Conservation (phyloP, 2,797 vertebrate genomes). For the Glyptemys insculpta region DNA sequence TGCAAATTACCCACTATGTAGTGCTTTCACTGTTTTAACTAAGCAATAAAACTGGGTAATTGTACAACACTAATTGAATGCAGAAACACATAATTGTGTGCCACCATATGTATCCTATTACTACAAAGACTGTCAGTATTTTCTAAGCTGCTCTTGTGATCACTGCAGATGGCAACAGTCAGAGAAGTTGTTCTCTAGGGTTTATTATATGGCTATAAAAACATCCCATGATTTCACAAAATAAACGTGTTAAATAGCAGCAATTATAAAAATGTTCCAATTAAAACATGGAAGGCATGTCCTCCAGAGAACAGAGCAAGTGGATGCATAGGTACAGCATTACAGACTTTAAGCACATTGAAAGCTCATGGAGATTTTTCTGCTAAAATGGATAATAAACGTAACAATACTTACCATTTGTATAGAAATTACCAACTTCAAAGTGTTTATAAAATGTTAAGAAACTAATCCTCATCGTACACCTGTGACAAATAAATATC, state of each 20-base stretch:
- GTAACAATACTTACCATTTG: neutral
- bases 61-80: constrained; percentile 86
- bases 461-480: neutral
- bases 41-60: constrained; percentile 86
- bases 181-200: constrained; percentile 82
- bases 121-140: constrained; percentile 81
- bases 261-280: constrained; percentile 81
- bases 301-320: constrained; percentile 28
- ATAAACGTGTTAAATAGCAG: constrained; percentile 81
- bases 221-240: constrained; percentile 81
- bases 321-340: constrained; percentile 23
- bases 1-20: constrained; percentile 82
- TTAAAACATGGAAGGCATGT: constrained; percentile 71
- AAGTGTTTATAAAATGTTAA: neutral
- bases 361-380: neutral
- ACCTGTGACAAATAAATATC: neutral
- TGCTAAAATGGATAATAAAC: neutral
- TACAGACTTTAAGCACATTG: constrained; percentile 3
- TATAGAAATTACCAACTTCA: neutral
- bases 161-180: constrained; percentile 84
- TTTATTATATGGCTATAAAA: constrained; percentile 84
- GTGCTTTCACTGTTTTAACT: constrained; percentile 84
- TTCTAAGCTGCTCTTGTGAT: constrained; percentile 80
- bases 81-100: constrained; percentile 81
- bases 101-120: constrained; percentile 85